Evolutionary conservation across 2,113 vertebrate species (phyloP), one percentile per base, ranked within the genome.

Genomic region (Notothenia coriiceps): DNA sequence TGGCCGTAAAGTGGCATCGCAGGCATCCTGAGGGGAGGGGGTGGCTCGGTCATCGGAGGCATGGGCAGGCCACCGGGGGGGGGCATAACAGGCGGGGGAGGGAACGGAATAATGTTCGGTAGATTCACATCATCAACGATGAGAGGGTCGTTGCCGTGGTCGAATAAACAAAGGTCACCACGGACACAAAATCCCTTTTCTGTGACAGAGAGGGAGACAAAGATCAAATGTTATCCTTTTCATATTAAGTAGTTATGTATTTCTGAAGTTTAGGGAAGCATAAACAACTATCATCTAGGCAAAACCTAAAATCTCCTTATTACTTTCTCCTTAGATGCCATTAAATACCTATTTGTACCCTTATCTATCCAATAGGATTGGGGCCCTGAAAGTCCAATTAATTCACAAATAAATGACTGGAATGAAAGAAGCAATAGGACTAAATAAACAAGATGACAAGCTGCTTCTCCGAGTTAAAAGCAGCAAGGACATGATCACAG

Each of bases 121-220:
- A 99, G 88, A 82, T 96, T 97, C 70, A 98, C 97, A 72, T 99
- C 98, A 62, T 99, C 98, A 6, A 98, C 97, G 6, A 98, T 96
- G 54, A 99, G 89, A 0, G 98, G 98, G 82, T 99, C 98, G 47
- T 96, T 98, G 68, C 98, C 97, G 46, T 99, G 98, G 87, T 99
- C 98, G 35, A 97, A 99, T 10, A 95, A 97, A 94, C 98, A 99
- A 47, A 98, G 97, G 47, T 99, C 97, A 5, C 98, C 98, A 33
- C 98, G 97, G 10, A 99, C 97, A 46, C 98, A 99, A 91, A 97
- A 99, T 55, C 98, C 98, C 94, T 98, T 97, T 90, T 99, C 98
- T 99, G 95, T 52, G 88, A 51, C 80, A 77, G 60, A 17, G 18
- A 65, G 3, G 67, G 12, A 82, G 4, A 70, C 1, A n/a, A 10